A percentile compares a stretch with the other conserved stretches of the same genome.
phyloP scores from a whole-genome alignment of 2,888 invertebrate species.

The Drosophila incognita region DNA sequence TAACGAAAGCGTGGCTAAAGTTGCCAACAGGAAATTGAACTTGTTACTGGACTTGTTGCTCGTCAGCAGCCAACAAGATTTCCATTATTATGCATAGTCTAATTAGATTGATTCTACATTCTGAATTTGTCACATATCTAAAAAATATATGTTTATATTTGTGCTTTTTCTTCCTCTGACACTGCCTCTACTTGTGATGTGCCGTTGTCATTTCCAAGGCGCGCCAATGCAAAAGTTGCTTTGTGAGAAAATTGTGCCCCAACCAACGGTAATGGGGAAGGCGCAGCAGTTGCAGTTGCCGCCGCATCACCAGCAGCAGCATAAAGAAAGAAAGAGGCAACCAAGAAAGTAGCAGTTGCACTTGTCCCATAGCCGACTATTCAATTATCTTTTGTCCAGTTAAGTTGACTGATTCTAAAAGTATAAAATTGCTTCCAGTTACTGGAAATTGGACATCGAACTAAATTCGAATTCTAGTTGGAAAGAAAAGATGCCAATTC shows the following conservation, averaged over 20 bases:
- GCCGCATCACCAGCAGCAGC: constrained; percentile 9
- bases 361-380: background rate
- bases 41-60: constrained; percentile 18
- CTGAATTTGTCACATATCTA: constrained; percentile 5
- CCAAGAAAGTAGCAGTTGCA: constrained; percentile 5
- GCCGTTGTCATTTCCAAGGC: constrained; percentile 75
- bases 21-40: constrained; percentile 44
- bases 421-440: background rate
- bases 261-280: constrained; percentile 73
- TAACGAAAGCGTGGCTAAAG: constrained; percentile 47
- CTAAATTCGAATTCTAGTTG: background rate
- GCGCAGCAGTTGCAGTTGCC: constrained; percentile 22
- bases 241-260: constrained; percentile 77
- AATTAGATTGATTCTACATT: constrained; percentile 4
- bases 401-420: background rate
- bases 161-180: constrained; percentile 1
- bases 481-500: background rate
- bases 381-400: constrained; percentile 3
- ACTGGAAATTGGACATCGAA: background rate
- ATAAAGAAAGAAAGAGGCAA: constrained; percentile 19
- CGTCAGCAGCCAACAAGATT: background rate
- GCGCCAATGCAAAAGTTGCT: constrained; percentile 64
- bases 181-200: constrained; percentile 31
- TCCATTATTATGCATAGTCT: constrained; percentile 2
- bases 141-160: background rate